A percentile compares a stretch with the other conserved stretches of the same genome.
phyloP scores from a whole-genome alignment of 2,797 vertebrate species.

The Clarias fuscus region DNA sequence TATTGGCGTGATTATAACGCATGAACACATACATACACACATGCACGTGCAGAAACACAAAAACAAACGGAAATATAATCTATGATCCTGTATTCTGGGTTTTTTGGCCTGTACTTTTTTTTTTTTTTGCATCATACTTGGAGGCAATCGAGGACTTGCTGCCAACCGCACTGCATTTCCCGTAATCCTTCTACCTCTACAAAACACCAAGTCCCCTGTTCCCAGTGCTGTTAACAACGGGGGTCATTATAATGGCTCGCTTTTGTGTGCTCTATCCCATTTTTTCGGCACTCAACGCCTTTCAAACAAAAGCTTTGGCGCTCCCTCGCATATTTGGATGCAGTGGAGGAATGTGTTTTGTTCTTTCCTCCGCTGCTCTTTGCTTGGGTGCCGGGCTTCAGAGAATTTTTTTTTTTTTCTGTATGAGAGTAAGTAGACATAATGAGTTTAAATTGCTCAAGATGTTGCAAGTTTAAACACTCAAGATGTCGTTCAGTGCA shows the following conservation, averaged over 20 bases:
- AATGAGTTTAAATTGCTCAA: conserved; percentile 44
- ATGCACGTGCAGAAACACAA: conserved; percentile 5
- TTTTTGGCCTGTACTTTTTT: conserved; percentile 20
- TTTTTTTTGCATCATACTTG: conserved; percentile 31
- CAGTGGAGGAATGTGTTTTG: conserved; percentile 58
- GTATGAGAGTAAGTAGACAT: conserved; percentile 34
- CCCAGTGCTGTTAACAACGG: conserved; percentile 73
- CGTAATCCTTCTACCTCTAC: conserved; percentile 69
- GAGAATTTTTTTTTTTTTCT: conserved; percentile 12
- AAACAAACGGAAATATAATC: conserved; percentile 32
- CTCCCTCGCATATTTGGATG: conserved; percentile 50
- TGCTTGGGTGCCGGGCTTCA: conserved; percentile 36
- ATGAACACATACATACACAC: conserved; percentile 4
- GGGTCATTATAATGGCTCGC: conserved; percentile 71
- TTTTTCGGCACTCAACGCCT: conserved; percentile 32
- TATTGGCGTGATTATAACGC: conserved; percentile 24
- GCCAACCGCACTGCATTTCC: conserved; percentile 67
- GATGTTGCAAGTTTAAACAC: conserved; percentile 41
- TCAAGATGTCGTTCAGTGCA: conserved; percentile 13
- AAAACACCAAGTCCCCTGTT: conserved; percentile 72
- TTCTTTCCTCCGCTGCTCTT: conserved; percentile 41
- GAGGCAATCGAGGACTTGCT: conserved; percentile 30
- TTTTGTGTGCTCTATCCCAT: conserved; percentile 66
- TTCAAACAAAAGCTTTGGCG: conserved; percentile 55
- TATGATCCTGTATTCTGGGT: conserved; percentile 1